Base-by-base conservation (phyloP, 2,888 invertebrate species). In the Patella caerulea region DNA sequence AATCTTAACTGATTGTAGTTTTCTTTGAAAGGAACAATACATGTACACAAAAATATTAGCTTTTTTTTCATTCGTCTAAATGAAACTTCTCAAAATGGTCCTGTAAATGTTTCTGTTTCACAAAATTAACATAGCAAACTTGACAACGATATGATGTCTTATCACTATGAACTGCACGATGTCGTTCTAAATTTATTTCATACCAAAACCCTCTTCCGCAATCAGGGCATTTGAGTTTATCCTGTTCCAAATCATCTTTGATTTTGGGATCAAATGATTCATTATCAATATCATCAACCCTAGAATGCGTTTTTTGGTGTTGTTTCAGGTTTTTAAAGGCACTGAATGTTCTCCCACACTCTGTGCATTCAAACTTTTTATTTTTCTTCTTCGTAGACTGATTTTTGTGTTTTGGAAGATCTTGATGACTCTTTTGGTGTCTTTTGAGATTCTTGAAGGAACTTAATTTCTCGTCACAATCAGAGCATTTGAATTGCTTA, bases 41-140 rank as follows among this genome's bases (percentile, higher is more conserved):
- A 45, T 9, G 9, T 9, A 45, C 45, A 45, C 45, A 45, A 9
- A 9, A 45, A 45, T 7, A 45, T 45, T 45, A 45, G 5, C 45
- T 45, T 45, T 45, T 45, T 34, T 45, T 45, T 45, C 45, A 45
- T 9, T 45, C 45, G 4, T 45, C 45, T 1, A 75, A 19, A 75
- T 65, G n/a, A 45, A 75, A 34, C 7, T 59, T 19, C 17, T 59
- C 34, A 19, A 55, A 24, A 59, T 74, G 59, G 45, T 59, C 34
- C n/a, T 74, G 74, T 74, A 53, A 15, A 54, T 73, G 52, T 24
- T 73, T 17, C 17, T 52, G 24, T 55, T 45, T 14, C 19, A 24
- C 45, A 24, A 53, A 53, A 15, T 54, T 24, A 14, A n/a, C 24
- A 54, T 53, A 73, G 55, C 55, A 73, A 19, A 53, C n/a, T 54